Base-by-base conservation (phyloP, 2,797 vertebrate species). In the Orestias chungarensis region DNA sequence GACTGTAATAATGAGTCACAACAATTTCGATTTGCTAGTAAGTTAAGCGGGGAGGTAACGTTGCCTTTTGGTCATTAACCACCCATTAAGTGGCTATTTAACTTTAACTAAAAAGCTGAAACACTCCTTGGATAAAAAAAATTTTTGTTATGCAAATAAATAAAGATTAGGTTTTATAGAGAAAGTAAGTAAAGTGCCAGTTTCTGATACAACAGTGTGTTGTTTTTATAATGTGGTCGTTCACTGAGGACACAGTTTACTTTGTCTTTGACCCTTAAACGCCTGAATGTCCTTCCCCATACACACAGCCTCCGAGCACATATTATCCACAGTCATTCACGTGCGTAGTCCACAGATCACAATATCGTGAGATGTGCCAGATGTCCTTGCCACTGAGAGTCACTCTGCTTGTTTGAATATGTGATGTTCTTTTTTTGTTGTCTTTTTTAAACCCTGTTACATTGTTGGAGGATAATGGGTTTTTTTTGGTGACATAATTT, bases 341-440 rank as follows among this genome's bases (percentile, higher is more conserved):
- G 68, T 76, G 64, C 87, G 70, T 79, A 35, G 59, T 50, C 64
- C 80, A 78, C 77, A 82, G 82, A 83, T 68, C 83, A 79, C 74
- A 79, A 81, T 86, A 85, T 84, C 86, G 84, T 92, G 87, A 91
- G 91, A 86, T 82, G 80, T 88, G 85, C 87, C 91, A 92, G 91
- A 93, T 94, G 92, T 91, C 92, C 87, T 92, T 90, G 86, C 85
- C 74, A 83, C 86, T 73, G 76, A 79, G 71, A 78, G 69, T 64
- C 76, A 79, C 49, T 66, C 50, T 78, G 66, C 76, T 46, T 83
- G 78, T 82, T 69, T 73, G 68, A 66, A 70, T 82, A 68, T 68
- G 74, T 40, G 2, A 15, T 23, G 59, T 2, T 64, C 17, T 35
- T 6, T 40, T 62, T 64, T 64, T 14, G 6, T 64, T 27, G 59